Evolutionary conservation across 2,113 vertebrate species (phyloP).

Genomic region (Diadophis punctatus): DNA sequence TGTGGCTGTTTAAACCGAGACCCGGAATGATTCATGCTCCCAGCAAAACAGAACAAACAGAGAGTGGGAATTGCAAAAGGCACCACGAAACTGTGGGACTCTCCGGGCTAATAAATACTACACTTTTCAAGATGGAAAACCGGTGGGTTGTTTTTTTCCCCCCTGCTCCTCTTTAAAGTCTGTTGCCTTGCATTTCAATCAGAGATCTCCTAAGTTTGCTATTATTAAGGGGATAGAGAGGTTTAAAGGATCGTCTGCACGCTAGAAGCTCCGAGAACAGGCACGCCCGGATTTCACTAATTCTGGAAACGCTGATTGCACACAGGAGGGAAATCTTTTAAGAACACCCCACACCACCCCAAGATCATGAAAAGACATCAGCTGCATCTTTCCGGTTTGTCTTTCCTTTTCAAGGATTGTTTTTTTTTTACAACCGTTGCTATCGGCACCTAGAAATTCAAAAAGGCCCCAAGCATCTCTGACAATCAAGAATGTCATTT

Average conservation of each 20-base stretch:
- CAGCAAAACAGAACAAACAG: neutral
- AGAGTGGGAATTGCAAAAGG: neutral
- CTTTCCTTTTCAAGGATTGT: neutral
- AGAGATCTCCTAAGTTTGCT: conserved; percentile 2
- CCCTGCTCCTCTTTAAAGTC: conserved; percentile 1
- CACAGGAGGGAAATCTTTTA: neutral
- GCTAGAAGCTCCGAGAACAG: conserved; percentile 5
- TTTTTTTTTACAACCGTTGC: neutral
- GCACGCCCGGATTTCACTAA: conserved; percentile 4
- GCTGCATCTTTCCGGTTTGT: accelerated
- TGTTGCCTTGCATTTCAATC: conserved; percentile 27
- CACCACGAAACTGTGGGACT: neutral
- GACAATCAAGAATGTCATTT: neutral
- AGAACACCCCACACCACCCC: neutral
- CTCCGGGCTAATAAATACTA: neutral
- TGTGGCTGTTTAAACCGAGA: neutral
- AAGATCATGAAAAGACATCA: neutral
- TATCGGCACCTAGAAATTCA: neutral
- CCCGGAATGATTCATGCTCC: neutral
- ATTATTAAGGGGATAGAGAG: neutral
- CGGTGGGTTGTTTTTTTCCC: no score
- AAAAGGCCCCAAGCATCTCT: neutral
- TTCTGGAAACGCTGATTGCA: conserved; percentile 6
- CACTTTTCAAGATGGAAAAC: neutral
- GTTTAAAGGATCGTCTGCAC: neutral